A percentile compares a stretch with the other conserved stretches of the same genome.
Conservation (phyloP, 2,113 vertebrate genomes). For the Pollachius pollachius region DNA sequence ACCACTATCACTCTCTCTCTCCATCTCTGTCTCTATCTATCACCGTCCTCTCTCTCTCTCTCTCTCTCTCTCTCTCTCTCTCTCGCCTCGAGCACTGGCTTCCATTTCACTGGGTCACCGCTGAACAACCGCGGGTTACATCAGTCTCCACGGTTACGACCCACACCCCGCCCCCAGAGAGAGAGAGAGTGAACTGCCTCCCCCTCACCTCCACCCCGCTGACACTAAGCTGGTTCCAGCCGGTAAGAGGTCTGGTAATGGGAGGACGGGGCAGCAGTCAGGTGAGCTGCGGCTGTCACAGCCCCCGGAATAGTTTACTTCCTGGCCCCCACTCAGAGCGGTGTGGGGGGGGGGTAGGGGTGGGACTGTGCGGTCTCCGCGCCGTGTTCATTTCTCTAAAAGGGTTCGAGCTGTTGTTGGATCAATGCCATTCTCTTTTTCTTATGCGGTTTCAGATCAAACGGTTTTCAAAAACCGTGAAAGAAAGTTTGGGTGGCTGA, state of each 20-base stretch:
- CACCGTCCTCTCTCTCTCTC: not conserved
- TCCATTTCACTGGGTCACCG: slow-evolving; percentile 61
- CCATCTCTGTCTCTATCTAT: slow-evolving; percentile 18
- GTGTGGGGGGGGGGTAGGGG: no score
- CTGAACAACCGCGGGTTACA: slow-evolving; percentile 64
- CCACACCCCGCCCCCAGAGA: slow-evolving; percentile 52
- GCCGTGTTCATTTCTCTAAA: slow-evolving; percentile 4
- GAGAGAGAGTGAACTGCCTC: slow-evolving; percentile 49
- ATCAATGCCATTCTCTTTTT: no score
- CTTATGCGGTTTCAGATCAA: not conserved
- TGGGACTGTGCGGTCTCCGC: no score
- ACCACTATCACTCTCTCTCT: no score
- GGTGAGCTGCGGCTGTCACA: no score
- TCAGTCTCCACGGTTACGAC: slow-evolving; percentile 43
- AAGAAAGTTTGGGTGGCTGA: no score
- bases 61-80: slow-evolving; percentile 4
- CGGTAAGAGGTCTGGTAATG: slow-evolving; percentile 39
- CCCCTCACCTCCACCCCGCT: slow-evolving; percentile 49
- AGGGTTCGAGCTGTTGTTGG: no score
- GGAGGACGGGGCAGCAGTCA: not conserved
- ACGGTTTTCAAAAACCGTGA: no score
- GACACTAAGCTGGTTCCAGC: slow-evolving; percentile 65
- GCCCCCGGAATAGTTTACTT: no score
- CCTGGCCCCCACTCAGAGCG: no score
- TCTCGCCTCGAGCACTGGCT: slow-evolving; percentile 28